Evolutionary conservation across 37 sponge, comb jelly and placozoan species (phyloP).

Genomic region (Beroe forskalii): DNA sequence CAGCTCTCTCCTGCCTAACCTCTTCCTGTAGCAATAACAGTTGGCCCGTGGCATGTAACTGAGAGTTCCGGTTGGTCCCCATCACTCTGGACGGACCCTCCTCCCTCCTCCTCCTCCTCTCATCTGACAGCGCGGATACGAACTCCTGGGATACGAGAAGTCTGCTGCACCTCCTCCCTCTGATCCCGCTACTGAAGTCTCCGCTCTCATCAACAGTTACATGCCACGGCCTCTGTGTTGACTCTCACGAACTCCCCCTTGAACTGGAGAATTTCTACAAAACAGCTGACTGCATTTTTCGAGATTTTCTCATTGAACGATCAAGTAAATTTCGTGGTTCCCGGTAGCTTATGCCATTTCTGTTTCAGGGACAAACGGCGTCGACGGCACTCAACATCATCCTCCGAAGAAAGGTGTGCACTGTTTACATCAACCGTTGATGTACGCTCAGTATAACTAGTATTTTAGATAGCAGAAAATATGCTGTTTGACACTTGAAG

Average conservation of each 20-base stretch:
- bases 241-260: not conserved
- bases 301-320: not conserved
- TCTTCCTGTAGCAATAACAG: too few species aligned
- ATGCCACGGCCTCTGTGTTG: slow-evolving; percentile 13
- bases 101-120: not conserved
- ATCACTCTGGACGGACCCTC: not conserved
- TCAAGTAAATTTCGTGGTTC: too few species aligned
- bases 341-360: not conserved
- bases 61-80: not conserved
- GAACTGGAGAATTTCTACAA: not conserved
- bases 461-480: too few species aligned
- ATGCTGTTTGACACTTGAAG: too few species aligned
- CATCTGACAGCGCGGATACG: too few species aligned
- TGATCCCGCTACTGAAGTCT: too few species aligned
- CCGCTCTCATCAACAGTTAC: too few species aligned
- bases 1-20: slow-evolving; percentile 2
- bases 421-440: too few species aligned
- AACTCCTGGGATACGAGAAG: too few species aligned
- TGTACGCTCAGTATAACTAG: too few species aligned
- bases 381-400: slow-evolving; percentile 22
- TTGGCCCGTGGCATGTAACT: slow-evolving; percentile 49
- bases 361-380: slow-evolving; percentile 4
- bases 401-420: slow-evolving; percentile 38
- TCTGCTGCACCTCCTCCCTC: too few species aligned
- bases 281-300: not conserved